Evolutionary conservation across 2,113 vertebrate genomes (phyloP).

Genomic region (Eupsittula cactorum): DNA sequence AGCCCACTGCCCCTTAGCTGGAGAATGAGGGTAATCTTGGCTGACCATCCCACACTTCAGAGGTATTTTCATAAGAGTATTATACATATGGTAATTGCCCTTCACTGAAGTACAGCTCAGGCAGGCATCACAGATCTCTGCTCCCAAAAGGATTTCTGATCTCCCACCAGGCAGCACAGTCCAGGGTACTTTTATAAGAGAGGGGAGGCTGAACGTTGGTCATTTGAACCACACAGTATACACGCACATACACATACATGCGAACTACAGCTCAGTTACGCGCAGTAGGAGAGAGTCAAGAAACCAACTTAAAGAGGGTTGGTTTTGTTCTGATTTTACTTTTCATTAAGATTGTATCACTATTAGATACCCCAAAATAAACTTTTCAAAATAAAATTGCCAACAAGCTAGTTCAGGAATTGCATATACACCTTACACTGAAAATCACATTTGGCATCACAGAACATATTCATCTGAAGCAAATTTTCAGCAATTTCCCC

Average conservation of each 20-base stretch:
- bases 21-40: not conserved
- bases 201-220: not conserved
- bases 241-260: accelerated
- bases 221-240: not conserved
- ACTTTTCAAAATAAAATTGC: not conserved
- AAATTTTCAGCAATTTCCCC: not conserved
- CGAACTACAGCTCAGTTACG: not conserved
- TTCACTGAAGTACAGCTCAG: not conserved
- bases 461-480: not conserved
- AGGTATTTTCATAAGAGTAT: not conserved
- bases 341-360: not conserved
- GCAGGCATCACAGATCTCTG: not conserved
- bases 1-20: not conserved
- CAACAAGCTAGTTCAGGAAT: not conserved
- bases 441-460: not conserved
- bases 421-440: not conserved
- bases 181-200: not conserved
- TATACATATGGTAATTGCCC: not conserved
- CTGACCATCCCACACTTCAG: not conserved
- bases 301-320: not conserved
- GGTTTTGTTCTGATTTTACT: not conserved
- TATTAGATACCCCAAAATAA: not conserved
- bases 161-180: not conserved
- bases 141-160: not conserved
- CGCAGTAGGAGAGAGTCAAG: not conserved